Evolutionary conservation across 2,888 invertebrate genomes (phyloP).

Genomic region (Ashinkailepas kermadecensis): DNA sequence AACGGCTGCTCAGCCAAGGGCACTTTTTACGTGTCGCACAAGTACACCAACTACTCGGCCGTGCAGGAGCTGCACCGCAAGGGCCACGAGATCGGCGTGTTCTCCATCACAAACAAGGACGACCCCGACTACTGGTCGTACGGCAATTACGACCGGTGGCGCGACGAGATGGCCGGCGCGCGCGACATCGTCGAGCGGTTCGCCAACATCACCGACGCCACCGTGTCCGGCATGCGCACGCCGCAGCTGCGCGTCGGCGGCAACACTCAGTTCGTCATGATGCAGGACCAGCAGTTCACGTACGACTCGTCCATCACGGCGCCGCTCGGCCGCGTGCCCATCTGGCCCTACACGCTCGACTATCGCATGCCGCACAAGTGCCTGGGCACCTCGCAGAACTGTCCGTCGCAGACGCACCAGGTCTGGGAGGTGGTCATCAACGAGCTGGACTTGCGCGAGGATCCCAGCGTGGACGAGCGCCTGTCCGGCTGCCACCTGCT

Average conservation of each 20-base stretch:
- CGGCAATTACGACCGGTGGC: slow-evolving; percentile 83
- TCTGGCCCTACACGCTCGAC: slow-evolving; percentile 96
- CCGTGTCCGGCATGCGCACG: slow-evolving; percentile 78
- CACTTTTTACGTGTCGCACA: slow-evolving; percentile 41
- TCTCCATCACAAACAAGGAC: slow-evolving; percentile 86
- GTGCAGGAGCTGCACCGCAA: slow-evolving; percentile 48
- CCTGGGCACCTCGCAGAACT: slow-evolving; percentile 87
- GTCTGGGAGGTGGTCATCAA: slow-evolving; percentile 98
- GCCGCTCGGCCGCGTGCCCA: slow-evolving; percentile 76
- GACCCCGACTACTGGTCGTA: slow-evolving; percentile 84
- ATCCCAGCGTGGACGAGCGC: slow-evolving; percentile 86
- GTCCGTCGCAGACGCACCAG: slow-evolving; percentile 71
- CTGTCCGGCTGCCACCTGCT: slow-evolving; percentile 88
- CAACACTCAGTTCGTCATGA: slow-evolving; percentile 93
- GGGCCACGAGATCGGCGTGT: slow-evolving; percentile 85
- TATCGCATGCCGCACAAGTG: slow-evolving; percentile 95
- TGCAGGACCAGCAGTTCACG: slow-evolving; percentile 88
- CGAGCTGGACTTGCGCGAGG: slow-evolving; percentile 84
- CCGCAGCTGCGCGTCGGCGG: slow-evolving; percentile 86
- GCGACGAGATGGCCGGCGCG: slow-evolving; percentile 89
- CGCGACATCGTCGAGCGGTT: slow-evolving; percentile 66
- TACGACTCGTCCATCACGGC: slow-evolving; percentile 93
- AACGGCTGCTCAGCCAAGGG: slow-evolving; percentile 40
- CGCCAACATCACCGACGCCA: slow-evolving; percentile 84
- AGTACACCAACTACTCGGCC: slow-evolving; percentile 41